Conservation (phyloP, 2,797 vertebrate genomes). For the Melanotaenia nigrans region DNA sequence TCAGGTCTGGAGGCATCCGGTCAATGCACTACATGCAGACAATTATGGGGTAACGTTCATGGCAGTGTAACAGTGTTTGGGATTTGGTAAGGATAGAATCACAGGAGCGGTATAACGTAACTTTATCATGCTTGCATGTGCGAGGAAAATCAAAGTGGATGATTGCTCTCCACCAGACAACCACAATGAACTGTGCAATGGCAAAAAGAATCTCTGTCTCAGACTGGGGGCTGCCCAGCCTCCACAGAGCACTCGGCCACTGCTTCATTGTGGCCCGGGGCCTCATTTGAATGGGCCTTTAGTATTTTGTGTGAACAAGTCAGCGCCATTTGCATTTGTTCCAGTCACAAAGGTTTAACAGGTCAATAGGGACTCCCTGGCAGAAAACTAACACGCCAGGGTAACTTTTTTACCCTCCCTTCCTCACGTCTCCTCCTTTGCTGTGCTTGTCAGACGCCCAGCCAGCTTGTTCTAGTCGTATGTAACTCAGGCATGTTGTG, state of each 20-base stretch:
- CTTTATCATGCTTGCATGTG: constrained; percentile 37
- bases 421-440: constrained; percentile 69
- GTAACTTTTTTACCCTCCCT: constrained; percentile 68
- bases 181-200: constrained; percentile 75
- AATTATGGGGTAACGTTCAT: constrained; percentile 63
- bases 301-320: constrained; percentile 92
- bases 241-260: constrained; percentile 80
- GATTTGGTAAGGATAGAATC: constrained; percentile 41
- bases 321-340: constrained; percentile 91
- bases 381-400: constrained; percentile 86
- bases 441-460: constrained; percentile 84
- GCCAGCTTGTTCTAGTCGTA: constrained; percentile 74
- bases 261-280: constrained; percentile 88
- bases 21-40: constrained; percentile 49
- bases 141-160: constrained; percentile 59
- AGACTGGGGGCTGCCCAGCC: constrained; percentile 74
- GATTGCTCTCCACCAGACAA: constrained; percentile 62
- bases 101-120: constrained; percentile 52
- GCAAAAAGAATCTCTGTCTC: constrained; percentile 66
- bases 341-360: constrained; percentile 90
- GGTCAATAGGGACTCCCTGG: constrained; percentile 89
- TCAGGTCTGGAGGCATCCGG: constrained; percentile 40
- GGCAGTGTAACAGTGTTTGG: constrained; percentile 37
- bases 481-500: constrained; percentile 68
- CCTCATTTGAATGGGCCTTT: constrained; percentile 92